Conservation (phyloP, 2,888 invertebrate genomes). For the Molorchus minor region DNA sequence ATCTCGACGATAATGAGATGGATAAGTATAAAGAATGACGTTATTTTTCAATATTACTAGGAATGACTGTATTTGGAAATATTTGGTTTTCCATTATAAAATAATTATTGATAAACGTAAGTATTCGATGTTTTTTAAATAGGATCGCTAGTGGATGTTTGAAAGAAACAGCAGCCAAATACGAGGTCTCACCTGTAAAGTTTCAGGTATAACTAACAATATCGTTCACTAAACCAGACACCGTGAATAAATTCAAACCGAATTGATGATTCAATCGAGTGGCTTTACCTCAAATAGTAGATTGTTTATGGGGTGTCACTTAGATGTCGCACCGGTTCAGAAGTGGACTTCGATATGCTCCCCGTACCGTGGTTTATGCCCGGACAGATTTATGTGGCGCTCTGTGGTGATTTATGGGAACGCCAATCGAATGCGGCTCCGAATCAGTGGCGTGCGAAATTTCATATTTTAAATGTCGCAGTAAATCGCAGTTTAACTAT, state of each 20-base stretch:
- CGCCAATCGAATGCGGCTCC: conserved; percentile 52
- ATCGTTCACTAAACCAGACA: conserved; percentile 26
- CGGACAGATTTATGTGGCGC: conserved; percentile 60
- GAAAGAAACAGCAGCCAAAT: too few species aligned
- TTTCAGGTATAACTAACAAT: conserved; percentile 18
- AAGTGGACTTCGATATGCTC: conserved; percentile 54
- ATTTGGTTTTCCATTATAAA: too few species aligned
- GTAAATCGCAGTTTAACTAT: conserved; percentile 21
- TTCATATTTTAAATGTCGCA: conserved; percentile 36
- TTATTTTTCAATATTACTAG: too few species aligned
- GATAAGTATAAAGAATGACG: too few species aligned
- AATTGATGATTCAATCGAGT: conserved; percentile 59
- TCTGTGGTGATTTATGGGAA: conserved; percentile 58
- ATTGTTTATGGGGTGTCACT: conserved; percentile 56
- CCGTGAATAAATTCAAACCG: conserved; percentile 40
- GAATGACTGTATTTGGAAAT: too few species aligned
- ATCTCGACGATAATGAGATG: too few species aligned
- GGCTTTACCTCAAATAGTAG: conserved; percentile 53
- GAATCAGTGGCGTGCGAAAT: conserved; percentile 40
- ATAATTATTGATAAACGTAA: too few species aligned
- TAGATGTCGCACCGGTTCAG: conserved; percentile 54
- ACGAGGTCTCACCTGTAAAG: conserved; percentile 16
- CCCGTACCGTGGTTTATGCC: conserved; percentile 56
- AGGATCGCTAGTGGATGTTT: too few species aligned
- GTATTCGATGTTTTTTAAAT: too few species aligned